phyloP scores from a whole-genome alignment of 2,888 invertebrate species.

The Pristionchus mayeri region DNA sequence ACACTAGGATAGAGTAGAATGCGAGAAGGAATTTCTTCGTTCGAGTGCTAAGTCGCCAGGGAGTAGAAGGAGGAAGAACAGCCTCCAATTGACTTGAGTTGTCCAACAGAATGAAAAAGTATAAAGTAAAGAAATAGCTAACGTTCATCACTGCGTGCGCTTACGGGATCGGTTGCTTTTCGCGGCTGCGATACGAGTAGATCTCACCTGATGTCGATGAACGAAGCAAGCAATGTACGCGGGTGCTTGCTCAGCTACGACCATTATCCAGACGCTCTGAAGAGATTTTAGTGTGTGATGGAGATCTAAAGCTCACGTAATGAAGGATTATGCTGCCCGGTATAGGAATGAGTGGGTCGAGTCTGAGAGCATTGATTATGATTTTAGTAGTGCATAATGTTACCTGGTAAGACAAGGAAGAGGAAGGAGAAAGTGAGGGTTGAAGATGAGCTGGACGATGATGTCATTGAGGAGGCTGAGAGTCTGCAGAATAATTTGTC shows the following conservation, averaged over 20 bases:
- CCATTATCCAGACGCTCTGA: neutral
- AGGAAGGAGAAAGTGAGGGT: too few species aligned
- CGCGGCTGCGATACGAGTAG: neutral
- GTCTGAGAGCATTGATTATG: neutral
- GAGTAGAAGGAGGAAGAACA: constrained; percentile 1
- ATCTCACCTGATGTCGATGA: constrained; percentile 13
- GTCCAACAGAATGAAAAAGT: too few species aligned
- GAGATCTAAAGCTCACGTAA: neutral
- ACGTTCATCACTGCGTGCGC: too few species aligned
- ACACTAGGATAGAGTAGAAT: neutral
- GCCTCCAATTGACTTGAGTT: neutral
- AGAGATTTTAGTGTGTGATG: neutral
- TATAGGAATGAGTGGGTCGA: neutral
- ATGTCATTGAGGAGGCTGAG: too few species aligned
- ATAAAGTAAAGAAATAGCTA: too few species aligned
- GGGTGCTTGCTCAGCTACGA: constrained; percentile 2
- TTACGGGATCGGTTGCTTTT: too few species aligned
- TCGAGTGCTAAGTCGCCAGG: neutral
- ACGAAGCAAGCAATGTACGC: neutral
- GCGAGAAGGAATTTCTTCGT: neutral
- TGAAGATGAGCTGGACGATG: too few species aligned
- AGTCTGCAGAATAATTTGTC: too few species aligned
- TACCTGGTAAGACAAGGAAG: too few species aligned
- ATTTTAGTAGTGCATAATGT: neutral
- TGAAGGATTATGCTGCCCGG: neutral